Evolutionary conservation across 2,113 vertebrate genomes (phyloP).

Genomic region (Phyllostomus hastatus): DNA sequence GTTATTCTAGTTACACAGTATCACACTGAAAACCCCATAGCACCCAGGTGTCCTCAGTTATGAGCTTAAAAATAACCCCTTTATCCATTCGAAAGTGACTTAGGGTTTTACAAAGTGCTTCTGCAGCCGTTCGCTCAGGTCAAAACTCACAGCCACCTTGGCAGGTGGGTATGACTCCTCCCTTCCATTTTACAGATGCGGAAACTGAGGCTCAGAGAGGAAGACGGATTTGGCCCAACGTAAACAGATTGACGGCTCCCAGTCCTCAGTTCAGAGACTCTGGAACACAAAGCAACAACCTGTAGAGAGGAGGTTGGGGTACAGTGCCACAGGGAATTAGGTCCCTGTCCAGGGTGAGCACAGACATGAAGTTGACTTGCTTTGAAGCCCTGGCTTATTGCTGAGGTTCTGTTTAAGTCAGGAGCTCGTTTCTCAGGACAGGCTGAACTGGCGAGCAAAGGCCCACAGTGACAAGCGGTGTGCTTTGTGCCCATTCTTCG

Average conservation of each 20-base stretch:
- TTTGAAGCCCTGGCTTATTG: slow-evolving; percentile 1
- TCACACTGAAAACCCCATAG: slow-evolving; percentile 47
- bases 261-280: background rate
- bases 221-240: background rate
- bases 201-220: background rate
- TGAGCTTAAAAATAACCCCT: slow-evolving; percentile 48
- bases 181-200: background rate
- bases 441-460: background rate
- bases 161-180: background rate
- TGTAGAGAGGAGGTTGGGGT: background rate
- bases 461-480: background rate
- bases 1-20: slow-evolving; percentile 68
- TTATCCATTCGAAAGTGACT: background rate
- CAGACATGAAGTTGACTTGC: background rate
- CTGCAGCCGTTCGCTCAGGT: background rate
- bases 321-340: fast-evolving
- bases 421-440: background rate
- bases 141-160: background rate
- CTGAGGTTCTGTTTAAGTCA: background rate
- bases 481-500: background rate
- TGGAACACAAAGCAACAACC: background rate
- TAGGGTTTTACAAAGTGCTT: background rate
- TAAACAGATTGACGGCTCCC: background rate
- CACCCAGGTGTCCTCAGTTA: slow-evolving; percentile 43
- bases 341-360: background rate